Conservation (phyloP, 1,140 invertebrate genomes). For the Acromyrmex heyeri region DNA sequence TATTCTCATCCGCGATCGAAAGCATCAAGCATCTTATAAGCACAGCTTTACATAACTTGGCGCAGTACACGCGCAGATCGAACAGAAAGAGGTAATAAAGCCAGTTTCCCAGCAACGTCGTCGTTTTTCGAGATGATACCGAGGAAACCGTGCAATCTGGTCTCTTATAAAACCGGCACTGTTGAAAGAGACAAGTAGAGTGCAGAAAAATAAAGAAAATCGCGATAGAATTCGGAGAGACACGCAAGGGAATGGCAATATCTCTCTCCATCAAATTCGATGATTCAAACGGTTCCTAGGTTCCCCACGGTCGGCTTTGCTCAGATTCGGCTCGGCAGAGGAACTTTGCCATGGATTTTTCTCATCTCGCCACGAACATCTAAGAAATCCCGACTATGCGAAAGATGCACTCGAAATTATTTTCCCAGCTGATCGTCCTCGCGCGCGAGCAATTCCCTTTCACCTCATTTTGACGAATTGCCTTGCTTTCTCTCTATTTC, state of each 20-base stretch:
- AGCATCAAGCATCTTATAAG: slow-evolving; percentile 40
- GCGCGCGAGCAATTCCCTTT: neutral
- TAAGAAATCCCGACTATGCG: slow-evolving; percentile 22
- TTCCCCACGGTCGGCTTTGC: slow-evolving; percentile 20
- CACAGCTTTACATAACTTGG: slow-evolving; percentile 49
- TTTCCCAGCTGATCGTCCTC: slow-evolving; percentile 59
- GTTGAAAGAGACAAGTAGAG: slow-evolving; percentile 59
- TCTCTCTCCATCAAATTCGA: slow-evolving; percentile 73
- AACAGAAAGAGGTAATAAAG: slow-evolving; percentile 75
- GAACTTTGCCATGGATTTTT: slow-evolving; percentile 16
- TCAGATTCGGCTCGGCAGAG: neutral
- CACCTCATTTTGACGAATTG: slow-evolving; percentile 30
- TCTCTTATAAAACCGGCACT: slow-evolving; percentile 65
- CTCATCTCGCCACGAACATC: slow-evolving; percentile 34
- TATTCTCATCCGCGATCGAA: slow-evolving; percentile 23
- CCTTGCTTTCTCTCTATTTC: slow-evolving; percentile 33
- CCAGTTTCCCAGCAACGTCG: slow-evolving; percentile 43
- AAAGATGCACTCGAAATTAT: slow-evolving; percentile 62
- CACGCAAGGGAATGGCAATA: slow-evolving; percentile 65
- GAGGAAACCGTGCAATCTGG: slow-evolving; percentile 67
- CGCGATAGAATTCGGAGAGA: slow-evolving; percentile 63
- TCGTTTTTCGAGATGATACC: slow-evolving; percentile 62
- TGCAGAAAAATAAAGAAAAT: slow-evolving; percentile 65
- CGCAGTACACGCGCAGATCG: slow-evolving; percentile 14
- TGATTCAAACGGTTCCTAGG: slow-evolving; percentile 44